Base-by-base conservation (phyloP, 53 echinoderm and acorn worm genomes). In the Pentamera pediparva region DNA sequence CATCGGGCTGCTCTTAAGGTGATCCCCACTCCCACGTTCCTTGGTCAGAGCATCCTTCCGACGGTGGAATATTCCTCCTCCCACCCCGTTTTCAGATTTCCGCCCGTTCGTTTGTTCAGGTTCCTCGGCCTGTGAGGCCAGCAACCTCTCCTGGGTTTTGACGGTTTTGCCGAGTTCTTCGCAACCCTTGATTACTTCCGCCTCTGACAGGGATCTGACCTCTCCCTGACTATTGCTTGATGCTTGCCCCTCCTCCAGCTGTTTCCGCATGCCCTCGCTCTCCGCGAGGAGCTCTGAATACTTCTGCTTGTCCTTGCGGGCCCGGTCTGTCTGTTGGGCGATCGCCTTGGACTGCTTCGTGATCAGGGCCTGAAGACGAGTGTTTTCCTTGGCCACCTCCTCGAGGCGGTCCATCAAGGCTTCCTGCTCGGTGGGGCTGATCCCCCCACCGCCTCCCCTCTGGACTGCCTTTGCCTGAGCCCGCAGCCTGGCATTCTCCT, bases 321-420 rank as follows among this genome's bases (percentile, higher is more conserved):
- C 81, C 36, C 85, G 70, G 4, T 92, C 92, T 10, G 83, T 92
- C 61, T 88, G 92, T 56, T 89, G 84, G 12, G 87, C 86, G 19
- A 93, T 89, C 6, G 92, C 88, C 59, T 89, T 87, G 17, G 89
- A 89, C 70, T 93, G 93, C 43, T 93, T 89, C 6, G 47, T 61
- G 4, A 89, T 70, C 71, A 61, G 78, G 31, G 54, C 74, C 54
- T 93, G 86, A 36, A 89, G 72, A 24, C 86, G 50, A 7, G 36
- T 55, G 25, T 87, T 87, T 52, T 86, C 93, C 18, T 64, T 82
- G 11, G 56, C 37, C 19, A 88, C 28, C 3, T 78, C 79, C 1
- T 87, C 79, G n/a, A 62, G 48, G 43, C 85, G 78, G 61, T 85
- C 82, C 39, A 65, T 69, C 37, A 54, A 49, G 1, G 25, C 15